Percentiles rank a stretch among this genome's conserved stretches.
These are phyloP conservation scores for Acanthosepion pharaonis DNA, from an alignment of 2,888 invertebrate genomes.

Conservation along the genomic window DNA sequence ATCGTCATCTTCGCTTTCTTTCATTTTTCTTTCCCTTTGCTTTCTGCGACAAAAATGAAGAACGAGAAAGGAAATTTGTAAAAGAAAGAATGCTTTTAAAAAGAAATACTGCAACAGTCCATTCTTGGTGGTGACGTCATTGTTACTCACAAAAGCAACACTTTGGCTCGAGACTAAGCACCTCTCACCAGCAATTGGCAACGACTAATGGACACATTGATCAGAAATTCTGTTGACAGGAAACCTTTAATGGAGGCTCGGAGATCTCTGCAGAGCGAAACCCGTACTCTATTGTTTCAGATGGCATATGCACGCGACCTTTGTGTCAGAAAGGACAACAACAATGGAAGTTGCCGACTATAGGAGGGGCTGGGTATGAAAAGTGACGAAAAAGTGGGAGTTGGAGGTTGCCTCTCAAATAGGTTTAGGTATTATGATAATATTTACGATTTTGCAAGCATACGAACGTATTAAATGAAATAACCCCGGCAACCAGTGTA, in stretches of 20 bases:
- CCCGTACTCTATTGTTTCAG: neutral
- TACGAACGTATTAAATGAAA: neutral
- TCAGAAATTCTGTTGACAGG: conserved; percentile 23
- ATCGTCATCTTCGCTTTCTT: too few species aligned
- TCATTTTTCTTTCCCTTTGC: too few species aligned
- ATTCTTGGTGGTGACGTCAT: neutral
- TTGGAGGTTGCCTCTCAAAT: neutral
- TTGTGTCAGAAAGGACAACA: neutral
- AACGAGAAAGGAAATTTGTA: neutral
- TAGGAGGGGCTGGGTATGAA: neutral
- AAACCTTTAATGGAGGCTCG: neutral
- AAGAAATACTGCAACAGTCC: neutral
- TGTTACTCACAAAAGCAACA: neutral
- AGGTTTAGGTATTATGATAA: neutral
- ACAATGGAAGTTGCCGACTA: neutral
- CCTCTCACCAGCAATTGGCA: neutral
- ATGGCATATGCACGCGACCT: conserved; percentile 20
- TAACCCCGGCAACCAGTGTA: neutral
- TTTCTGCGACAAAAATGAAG: neutral
- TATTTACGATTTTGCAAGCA: neutral
- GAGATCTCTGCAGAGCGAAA: neutral
- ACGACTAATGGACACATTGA: neutral
- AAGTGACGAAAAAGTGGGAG: neutral
- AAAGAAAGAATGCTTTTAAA: neutral
- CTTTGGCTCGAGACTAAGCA: neutral